These are phyloP conservation scores for Echinarachnius parma DNA, from an alignment of 53 echinoderm and acorn worm species.

Conservation along the genomic window DNA sequence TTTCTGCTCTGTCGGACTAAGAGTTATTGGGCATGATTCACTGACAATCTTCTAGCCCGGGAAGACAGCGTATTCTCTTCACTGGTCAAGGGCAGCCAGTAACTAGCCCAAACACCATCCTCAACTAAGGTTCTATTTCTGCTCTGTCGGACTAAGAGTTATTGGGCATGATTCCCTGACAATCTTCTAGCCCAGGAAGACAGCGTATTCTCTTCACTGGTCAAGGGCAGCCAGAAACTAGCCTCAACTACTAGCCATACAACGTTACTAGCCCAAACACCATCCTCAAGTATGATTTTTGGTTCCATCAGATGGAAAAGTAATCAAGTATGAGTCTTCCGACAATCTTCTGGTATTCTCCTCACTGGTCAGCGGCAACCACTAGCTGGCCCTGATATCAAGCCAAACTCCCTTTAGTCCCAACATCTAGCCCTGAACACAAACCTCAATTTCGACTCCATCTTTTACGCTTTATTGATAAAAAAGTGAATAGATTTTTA, in stretches of 20 bases:
- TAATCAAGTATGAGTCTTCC: slow-evolving; percentile 82
- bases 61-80: slow-evolving; percentile 87
- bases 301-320: slow-evolving; percentile 60
- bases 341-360: slow-evolving; percentile 85
- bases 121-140: slow-evolving; percentile 86
- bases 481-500: no score
- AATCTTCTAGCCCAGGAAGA: slow-evolving; percentile 63
- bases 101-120: no score
- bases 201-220: slow-evolving; percentile 87
- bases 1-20: slow-evolving; percentile 68
- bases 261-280: no score
- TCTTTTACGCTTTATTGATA: no score
- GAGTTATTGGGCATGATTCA: slow-evolving; percentile 73
- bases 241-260: no score
- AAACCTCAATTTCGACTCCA: no score
- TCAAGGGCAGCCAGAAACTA: slow-evolving; percentile 67
- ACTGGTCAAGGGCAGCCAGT: slow-evolving; percentile 72
- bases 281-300: slow-evolving; percentile 83
- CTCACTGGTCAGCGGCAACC: slow-evolving; percentile 77
- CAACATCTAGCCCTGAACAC: no score
- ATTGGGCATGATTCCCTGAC: slow-evolving; percentile 82
- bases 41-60: slow-evolving; percentile 71
- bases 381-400: no score
- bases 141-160: slow-evolving; percentile 61
- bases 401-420: no score